These are phyloP conservation scores for Pelmatolapia mariae DNA, from an alignment of 2,113 vertebrate species.

Conservation along the genomic window DNA sequence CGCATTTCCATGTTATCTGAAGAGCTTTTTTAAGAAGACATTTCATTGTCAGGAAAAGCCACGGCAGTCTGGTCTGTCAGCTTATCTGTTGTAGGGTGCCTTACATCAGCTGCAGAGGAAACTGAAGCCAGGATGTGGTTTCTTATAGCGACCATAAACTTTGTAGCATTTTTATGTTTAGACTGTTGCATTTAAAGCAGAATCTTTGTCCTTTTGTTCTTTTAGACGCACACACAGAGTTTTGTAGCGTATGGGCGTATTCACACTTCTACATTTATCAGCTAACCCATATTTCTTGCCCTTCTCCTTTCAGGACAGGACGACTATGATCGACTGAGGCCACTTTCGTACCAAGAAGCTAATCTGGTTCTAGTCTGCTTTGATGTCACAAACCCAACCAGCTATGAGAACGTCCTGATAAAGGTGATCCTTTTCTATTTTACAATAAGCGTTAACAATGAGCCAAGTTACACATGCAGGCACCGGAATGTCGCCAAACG, in stretches of 20 bases:
- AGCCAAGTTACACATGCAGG: background rate
- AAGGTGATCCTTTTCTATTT: conserved; percentile 75
- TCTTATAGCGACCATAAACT: background rate
- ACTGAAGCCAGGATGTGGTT: conserved; percentile 70
- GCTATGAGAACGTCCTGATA: conserved; percentile 88
- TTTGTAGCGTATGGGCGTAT: background rate
- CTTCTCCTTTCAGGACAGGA: conserved; percentile 81
- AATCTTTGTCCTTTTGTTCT: background rate
- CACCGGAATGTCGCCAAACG: background rate
- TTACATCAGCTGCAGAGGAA: conserved; percentile 55
- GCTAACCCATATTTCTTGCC: background rate
- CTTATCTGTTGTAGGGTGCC: conserved; percentile 27
- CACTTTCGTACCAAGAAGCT: conserved; percentile 90
- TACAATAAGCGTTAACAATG: background rate
- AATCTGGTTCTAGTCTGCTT: conserved; percentile 88
- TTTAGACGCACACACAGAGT: background rate
- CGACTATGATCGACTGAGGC: conserved; percentile 90
- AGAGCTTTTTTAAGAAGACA: background rate
- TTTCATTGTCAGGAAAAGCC: background rate
- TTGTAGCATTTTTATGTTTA: background rate
- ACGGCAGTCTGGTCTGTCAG: background rate
- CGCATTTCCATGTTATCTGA: background rate
- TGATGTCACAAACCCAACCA: conserved; percentile 93
- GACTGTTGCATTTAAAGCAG: background rate
- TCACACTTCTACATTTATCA: background rate